Conservation (phyloP, 2,888 invertebrate genomes). For the Rhagophthalmus giganteus region DNA sequence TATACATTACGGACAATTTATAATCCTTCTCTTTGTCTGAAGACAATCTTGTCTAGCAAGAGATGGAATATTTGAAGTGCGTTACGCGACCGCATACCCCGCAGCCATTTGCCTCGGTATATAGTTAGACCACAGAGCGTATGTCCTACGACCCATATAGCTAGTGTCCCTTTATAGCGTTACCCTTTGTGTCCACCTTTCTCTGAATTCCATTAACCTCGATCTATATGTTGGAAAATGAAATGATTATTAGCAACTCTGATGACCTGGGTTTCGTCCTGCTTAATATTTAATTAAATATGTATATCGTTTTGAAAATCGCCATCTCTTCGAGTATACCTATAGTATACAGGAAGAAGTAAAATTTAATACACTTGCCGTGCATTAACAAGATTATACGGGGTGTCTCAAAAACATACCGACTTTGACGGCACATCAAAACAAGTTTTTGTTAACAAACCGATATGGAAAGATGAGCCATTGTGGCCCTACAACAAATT, state of each 20-base stretch:
- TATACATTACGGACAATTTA: conserved; percentile 12
- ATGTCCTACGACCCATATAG: conserved; percentile 28
- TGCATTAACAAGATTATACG: too few relatives aligned
- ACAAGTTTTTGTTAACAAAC: too few relatives aligned
- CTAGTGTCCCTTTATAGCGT: conserved; percentile 29
- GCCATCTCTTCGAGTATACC: too few relatives aligned
- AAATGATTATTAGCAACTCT: conserved; percentile 17
- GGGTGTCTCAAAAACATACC: too few relatives aligned
- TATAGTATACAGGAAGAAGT: too few relatives aligned
- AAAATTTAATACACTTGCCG: too few relatives aligned
- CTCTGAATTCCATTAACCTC: conserved; percentile 25
- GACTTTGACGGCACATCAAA: too few relatives aligned
- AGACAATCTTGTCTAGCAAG: conserved; percentile 22
- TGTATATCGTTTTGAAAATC: too few relatives aligned
- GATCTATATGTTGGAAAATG: conserved; percentile 20
- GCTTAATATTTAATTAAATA: too few relatives aligned
- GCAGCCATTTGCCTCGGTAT: conserved; percentile 29
- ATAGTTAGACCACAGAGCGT: conserved; percentile 29
- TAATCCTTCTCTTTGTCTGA: conserved; percentile 13
- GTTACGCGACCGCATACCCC: conserved; percentile 29
- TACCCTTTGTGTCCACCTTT: conserved; percentile 30
- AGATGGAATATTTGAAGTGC: conserved; percentile 28
- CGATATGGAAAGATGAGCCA: too few relatives aligned
- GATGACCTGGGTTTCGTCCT: too few relatives aligned
- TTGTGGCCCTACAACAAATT: too few relatives aligned